phyloP scores from a whole-genome alignment of 2,797 vertebrate genomes.

The Ibycter americanus region DNA sequence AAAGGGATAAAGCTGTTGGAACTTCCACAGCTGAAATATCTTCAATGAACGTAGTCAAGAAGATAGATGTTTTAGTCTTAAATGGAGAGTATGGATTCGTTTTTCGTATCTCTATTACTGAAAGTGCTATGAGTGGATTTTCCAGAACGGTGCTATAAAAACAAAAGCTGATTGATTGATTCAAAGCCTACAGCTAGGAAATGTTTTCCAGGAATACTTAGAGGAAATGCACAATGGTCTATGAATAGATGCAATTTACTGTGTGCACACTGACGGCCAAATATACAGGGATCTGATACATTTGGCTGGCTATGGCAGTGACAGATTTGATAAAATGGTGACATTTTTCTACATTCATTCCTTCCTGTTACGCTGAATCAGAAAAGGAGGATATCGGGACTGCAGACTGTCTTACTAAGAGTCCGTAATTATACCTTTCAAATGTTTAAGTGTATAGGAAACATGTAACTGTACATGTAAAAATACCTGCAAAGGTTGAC shows the following conservation, averaged over 20 bases:
- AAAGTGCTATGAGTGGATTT: conserved; percentile 71
- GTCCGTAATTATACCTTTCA: neutral
- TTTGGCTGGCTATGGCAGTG: neutral
- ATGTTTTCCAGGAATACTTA: conserved; percentile 42
- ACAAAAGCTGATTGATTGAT: conserved; percentile 76
- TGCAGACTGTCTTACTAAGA: neutral
- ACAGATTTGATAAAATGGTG: neutral
- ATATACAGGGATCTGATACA: neutral
- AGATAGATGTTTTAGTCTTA: conserved; percentile 72
- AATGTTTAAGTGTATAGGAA: neutral
- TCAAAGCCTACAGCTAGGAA: conserved; percentile 54
- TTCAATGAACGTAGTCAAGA: conserved; percentile 46
- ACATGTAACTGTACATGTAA: neutral
- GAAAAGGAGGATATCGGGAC: neutral
- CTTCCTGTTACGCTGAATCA: neutral
- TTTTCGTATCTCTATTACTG: conserved; percentile 72
- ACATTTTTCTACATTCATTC: neutral
- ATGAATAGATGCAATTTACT: neutral
- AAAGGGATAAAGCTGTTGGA: neutral
- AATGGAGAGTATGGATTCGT: conserved; percentile 70
- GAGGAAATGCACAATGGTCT: conserved; percentile 45
- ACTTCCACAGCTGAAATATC: neutral
- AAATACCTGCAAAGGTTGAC: neutral
- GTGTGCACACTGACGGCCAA: neutral
- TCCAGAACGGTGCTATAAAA: conserved; percentile 75